phyloP scores from a whole-genome alignment of 2,797 vertebrate species.

The Sebastes steindachneri region DNA sequence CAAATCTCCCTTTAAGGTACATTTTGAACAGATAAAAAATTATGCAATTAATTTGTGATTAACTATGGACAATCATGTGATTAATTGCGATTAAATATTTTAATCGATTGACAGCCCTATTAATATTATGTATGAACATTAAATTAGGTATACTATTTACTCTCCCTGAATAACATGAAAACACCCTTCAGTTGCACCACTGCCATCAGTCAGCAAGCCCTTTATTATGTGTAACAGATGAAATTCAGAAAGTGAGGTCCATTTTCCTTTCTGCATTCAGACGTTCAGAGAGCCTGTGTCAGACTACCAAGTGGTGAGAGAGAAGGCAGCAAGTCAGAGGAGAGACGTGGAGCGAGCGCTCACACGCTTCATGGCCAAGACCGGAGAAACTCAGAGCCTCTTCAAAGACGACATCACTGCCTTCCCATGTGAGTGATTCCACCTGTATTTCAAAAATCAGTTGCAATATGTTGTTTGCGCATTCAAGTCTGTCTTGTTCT shows the following conservation, averaged over 20 bases:
- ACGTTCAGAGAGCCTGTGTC: constrained; percentile 95
- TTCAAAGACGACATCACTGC: constrained; percentile 96
- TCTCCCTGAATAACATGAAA: not conserved
- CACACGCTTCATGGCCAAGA: constrained; percentile 98
- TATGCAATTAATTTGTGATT: not conserved
- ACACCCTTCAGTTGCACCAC: not conserved
- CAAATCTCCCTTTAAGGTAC: too few relatives aligned
- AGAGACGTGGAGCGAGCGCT: constrained; percentile 96
- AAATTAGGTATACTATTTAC: not conserved
- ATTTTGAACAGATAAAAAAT: too few relatives aligned
- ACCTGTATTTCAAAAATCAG: not conserved
- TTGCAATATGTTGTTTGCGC: rapidly evolving
- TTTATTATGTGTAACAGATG: not conserved
- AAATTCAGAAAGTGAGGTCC: not conserved
- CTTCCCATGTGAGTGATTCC: constrained; percentile 87
- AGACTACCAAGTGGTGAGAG: constrained; percentile 95
- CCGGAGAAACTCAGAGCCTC: constrained; percentile 95
- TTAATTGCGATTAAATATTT: not conserved
- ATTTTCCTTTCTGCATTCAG: constrained; percentile 66
- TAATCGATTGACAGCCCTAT: not conserved
- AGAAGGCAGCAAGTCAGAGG: constrained; percentile 95
- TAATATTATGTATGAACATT: not conserved
- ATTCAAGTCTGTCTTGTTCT: not conserved
- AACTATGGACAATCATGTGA: too few relatives aligned
- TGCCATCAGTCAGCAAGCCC: not conserved